These are phyloP conservation scores for Tolypeutes matacus DNA, from an alignment of 2,797 vertebrate genomes.

Conservation along the genomic window DNA sequence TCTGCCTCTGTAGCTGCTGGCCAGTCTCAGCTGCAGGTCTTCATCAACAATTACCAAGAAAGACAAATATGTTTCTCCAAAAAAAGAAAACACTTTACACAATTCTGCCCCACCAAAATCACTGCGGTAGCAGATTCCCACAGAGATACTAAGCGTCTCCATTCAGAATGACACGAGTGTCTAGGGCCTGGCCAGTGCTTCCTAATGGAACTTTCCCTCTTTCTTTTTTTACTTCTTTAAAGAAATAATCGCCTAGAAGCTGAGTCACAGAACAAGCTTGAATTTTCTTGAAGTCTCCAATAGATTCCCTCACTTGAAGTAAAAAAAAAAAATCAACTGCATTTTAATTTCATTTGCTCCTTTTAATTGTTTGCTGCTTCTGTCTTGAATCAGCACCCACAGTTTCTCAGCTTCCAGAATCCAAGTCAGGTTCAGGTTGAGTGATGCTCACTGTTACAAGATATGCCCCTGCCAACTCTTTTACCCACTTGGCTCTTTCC, in stretches of 20 bases:
- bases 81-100: slow-evolving; percentile 26
- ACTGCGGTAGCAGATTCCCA: not conserved
- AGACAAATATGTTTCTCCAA: slow-evolving; percentile 22
- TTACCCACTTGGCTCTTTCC: not conserved
- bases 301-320: not conserved
- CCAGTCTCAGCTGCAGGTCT: slow-evolving; percentile 14
- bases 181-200: not conserved
- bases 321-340: not conserved
- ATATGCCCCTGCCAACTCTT: fast-evolving
- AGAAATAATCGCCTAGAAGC: not conserved
- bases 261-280: not conserved
- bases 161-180: not conserved
- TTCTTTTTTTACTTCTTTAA: not conserved
- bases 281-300: not conserved
- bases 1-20: not conserved
- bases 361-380: not conserved
- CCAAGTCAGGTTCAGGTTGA: not conserved
- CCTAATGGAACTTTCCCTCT: not conserved
- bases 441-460: not conserved
- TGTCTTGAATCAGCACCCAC: not conserved
- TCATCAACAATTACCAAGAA: not conserved
- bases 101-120: not conserved
- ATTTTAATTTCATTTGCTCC: not conserved
- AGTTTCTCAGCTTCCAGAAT: not conserved
- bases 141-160: not conserved